Evolutionary conservation across 2,888 invertebrate genomes (phyloP).

Genomic region (Danaus chrysippus): DNA sequence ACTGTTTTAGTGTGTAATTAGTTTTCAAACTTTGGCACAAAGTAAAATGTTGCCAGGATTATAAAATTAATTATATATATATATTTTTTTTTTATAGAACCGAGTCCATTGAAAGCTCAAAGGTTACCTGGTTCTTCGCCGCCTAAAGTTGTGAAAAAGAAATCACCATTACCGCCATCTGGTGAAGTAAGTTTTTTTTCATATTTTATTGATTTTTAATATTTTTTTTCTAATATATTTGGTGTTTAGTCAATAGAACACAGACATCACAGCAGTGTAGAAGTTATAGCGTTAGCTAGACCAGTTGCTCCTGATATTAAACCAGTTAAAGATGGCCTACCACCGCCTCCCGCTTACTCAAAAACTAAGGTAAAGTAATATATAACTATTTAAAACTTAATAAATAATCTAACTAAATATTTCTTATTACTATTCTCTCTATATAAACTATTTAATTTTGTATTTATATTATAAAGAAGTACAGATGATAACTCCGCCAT

Average conservation of each 20-base stretch:
- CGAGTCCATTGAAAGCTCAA: slow-evolving; percentile 60
- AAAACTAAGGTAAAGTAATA: slow-evolving; percentile 56
- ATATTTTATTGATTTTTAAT: slow-evolving; percentile 1
- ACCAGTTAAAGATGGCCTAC: slow-evolving; percentile 67
- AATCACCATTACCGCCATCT: slow-evolving; percentile 48
- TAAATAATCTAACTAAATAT: too few relatives aligned
- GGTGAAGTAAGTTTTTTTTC: slow-evolving; percentile 42
- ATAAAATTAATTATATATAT: neutral
- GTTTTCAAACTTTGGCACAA: too few relatives aligned
- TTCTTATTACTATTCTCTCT: too few relatives aligned
- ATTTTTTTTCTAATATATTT: neutral
- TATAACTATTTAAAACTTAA: neutral
- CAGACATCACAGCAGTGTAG: slow-evolving; percentile 27
- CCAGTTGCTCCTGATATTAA: slow-evolving; percentile 68
- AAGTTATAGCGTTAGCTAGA: slow-evolving; percentile 63
- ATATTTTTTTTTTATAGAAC: slow-evolving; percentile 45
- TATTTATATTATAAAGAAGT: too few relatives aligned
- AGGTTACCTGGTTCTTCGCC: slow-evolving; percentile 64
- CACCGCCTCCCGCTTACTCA: slow-evolving; percentile 59
- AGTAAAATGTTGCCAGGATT: too few relatives aligned
- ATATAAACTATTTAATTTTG: too few relatives aligned
- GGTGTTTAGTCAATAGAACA: slow-evolving; percentile 18
- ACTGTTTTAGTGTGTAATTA: too few relatives aligned
- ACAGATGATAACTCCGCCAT: too few relatives aligned
- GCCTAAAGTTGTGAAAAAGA: slow-evolving; percentile 75